phyloP scores from a whole-genome alignment of 2,797 vertebrate species.

The Sarcoramphus papa region DNA sequence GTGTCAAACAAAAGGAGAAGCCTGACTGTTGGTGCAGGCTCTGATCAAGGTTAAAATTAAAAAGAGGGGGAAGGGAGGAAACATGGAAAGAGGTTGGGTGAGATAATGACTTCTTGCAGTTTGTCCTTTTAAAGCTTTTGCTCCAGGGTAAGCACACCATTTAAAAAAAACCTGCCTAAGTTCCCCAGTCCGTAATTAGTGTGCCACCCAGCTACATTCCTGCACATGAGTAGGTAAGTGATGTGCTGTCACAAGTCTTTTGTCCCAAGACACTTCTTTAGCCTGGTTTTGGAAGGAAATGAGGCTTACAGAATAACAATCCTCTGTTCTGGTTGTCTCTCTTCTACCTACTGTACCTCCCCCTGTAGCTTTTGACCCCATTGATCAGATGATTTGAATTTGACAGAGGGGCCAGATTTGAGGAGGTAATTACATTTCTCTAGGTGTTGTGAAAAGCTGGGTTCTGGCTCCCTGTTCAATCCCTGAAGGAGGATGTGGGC shows the following conservation, averaged over 20 bases:
- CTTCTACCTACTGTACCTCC: not conserved
- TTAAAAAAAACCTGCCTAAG: not conserved
- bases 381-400: not conserved
- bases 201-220: not conserved
- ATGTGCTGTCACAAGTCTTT: slow-evolving; percentile 1
- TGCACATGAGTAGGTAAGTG: not conserved
- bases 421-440: not conserved
- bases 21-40: not conserved
- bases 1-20: slow-evolving; percentile 51
- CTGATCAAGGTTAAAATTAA: not conserved
- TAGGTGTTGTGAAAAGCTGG: not conserved
- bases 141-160: not conserved
- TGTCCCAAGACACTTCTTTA: not conserved
- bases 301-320: not conserved
- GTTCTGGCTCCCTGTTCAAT: not conserved
- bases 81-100: not conserved
- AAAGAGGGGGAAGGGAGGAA: not conserved
- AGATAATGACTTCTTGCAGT: not conserved
- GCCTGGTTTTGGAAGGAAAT: not conserved
- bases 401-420: not conserved
- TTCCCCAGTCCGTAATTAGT: not conserved
- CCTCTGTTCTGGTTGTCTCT: not conserved
- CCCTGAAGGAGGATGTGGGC: not conserved
- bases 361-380: not conserved
- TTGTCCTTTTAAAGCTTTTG: slow-evolving; percentile 2